Base-by-base conservation (phyloP, 2,797 vertebrate genomes). In the Chelmon rostratus region DNA sequence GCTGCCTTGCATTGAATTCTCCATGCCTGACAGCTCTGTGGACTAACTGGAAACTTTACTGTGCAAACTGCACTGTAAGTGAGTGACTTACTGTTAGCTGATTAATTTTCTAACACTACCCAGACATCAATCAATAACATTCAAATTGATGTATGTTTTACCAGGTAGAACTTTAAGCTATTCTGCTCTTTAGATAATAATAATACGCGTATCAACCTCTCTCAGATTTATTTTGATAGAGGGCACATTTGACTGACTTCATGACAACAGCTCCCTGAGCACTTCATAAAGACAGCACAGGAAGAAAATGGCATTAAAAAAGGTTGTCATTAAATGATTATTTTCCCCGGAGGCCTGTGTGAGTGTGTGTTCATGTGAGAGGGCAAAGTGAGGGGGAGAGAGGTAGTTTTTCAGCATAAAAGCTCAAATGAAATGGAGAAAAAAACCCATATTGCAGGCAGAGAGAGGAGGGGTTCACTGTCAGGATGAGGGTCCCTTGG, bases 41-140 rank as follows among this genome's bases (percentile, higher is more conserved):
- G 71, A 91, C 90, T 88, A 79, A 91, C 83, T 76, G 67, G 68
- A 85, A 86, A 85, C 84, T 86, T 68, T 75, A 66, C 56, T 81
- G 50, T 71, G 49, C 21, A 50, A 61, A 86, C 76, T 73, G 78
- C 8, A 70, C 69, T 72, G 42, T 63, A 64, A 69, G 61, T 37
- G 46, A 69, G 65, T 52, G 65, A 75, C 62, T 81, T 38, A 47
- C 33, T 65, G 38, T 57, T 49, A 46, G 54, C 28, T 58, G 46
- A 83, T 82, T 81, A 15, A 76, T 78, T 73, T 61, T 74, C 31
- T 44, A 57, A 73, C 66, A 35, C 40, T 7, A 35, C 16, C 2
- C 31, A 64, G 13, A 73, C 44, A 71, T 18, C 0, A 9, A 77
- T 82, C 62, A 49, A 66, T 46, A 68, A 44, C 40, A 62, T 65